Percentiles rank a stretch among this genome's conserved stretches.
Evolutionary conservation across 2,888 invertebrate genomes (phyloP).

Genomic region (Tetanocera ferruginea): DNA sequence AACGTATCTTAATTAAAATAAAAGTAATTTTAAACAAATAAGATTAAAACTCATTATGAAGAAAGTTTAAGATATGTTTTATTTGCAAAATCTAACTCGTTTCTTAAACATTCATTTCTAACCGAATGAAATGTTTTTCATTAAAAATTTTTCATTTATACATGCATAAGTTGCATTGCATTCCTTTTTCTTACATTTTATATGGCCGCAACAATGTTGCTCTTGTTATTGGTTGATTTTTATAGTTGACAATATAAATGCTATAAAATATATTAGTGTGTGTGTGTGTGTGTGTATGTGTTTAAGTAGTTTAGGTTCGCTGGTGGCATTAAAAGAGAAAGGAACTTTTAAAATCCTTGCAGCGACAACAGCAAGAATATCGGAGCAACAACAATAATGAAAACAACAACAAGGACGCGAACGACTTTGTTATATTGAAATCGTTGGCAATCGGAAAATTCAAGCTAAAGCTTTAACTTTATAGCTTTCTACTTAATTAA

Average conservation of each 20-base stretch:
- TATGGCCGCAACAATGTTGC: conserved; percentile 35
- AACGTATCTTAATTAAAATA: too few species aligned
- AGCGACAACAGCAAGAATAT: neutral
- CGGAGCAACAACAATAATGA: neutral
- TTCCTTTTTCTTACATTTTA: conserved; percentile 36
- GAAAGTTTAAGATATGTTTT: too few species aligned
- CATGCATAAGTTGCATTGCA: neutral
- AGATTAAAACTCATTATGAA: too few species aligned
- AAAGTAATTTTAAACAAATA: too few species aligned
- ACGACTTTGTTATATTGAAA: conserved; percentile 24
- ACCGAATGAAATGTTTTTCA: too few species aligned
- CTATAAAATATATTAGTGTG: conserved; percentile 43
- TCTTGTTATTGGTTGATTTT: conserved; percentile 33
- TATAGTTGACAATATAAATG: conserved; percentile 47
- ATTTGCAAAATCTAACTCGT: too few species aligned
- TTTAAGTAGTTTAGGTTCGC: conserved; percentile 35
- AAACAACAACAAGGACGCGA: conserved; percentile 3
- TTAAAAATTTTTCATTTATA: too few species aligned
- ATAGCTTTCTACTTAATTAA: conserved; percentile 68
- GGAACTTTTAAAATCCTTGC: conserved; percentile 26
- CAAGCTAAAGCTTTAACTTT: conserved; percentile 63
- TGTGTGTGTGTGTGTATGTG: neutral
- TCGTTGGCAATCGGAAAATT: conserved; percentile 51
- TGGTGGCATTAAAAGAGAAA: conserved; percentile 37
- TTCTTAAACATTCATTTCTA: too few species aligned